Evolutionary conservation across 2,797 vertebrate genomes (phyloP).

Genomic region (Rhadinocentrus ornatus): DNA sequence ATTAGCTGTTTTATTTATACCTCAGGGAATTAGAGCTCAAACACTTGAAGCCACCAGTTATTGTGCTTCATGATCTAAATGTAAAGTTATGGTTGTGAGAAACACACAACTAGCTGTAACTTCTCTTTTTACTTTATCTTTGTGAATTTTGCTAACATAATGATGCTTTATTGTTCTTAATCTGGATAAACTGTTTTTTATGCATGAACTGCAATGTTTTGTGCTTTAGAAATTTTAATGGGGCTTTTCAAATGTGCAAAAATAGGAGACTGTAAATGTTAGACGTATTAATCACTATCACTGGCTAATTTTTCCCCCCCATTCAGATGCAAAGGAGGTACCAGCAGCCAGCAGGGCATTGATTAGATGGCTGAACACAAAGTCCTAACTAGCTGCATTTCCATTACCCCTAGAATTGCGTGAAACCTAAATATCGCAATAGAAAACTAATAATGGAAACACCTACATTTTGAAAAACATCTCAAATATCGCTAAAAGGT

Average conservation of each 20-base stretch:
- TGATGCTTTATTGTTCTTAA: slow-evolving; percentile 2
- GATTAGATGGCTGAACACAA: not conserved
- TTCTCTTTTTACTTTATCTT: not conserved
- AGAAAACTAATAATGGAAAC: too few species aligned
- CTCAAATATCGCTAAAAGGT: too few species aligned
- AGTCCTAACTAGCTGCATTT: too few species aligned
- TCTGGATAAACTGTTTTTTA: slow-evolving; percentile 8
- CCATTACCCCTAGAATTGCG: too few species aligned
- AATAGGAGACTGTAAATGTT: not conserved
- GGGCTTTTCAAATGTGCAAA: slow-evolving; percentile 10
- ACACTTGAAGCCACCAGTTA: slow-evolving; percentile 20
- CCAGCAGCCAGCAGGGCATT: not conserved
- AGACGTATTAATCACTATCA: not conserved
- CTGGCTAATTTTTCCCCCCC: not conserved
- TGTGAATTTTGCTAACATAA: not conserved
- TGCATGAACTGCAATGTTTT: slow-evolving; percentile 1
- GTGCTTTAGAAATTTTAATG: slow-evolving; percentile 20
- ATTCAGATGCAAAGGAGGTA: not conserved
- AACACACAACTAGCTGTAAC: not conserved
- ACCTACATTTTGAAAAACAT: too few species aligned
- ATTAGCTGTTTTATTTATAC: slow-evolving; percentile 35
- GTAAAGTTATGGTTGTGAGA: not conserved
- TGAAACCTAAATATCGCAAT: too few species aligned
- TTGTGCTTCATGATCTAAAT: slow-evolving; percentile 14
- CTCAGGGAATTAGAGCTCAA: slow-evolving; percentile 19